Conservation (phyloP, 2,888 invertebrate species). For the Hanleya hanleyi region DNA sequence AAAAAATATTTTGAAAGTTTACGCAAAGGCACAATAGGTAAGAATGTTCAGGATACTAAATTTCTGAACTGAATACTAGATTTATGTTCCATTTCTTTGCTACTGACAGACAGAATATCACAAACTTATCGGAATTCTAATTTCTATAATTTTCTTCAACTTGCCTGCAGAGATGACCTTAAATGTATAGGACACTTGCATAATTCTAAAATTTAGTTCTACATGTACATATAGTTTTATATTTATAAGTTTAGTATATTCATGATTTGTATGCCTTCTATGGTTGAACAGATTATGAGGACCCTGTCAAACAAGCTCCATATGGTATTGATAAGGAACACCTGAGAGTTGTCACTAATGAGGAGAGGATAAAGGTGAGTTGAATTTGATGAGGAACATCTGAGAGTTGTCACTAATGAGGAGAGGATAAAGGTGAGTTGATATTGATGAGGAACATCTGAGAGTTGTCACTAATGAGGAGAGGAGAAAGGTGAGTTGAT, state of each 20-base stretch:
- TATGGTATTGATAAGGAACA: conserved; percentile 66
- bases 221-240: too few species aligned
- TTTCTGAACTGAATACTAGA: too few species aligned
- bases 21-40: conserved; percentile 58
- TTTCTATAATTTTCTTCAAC: too few species aligned
- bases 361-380: conserved; percentile 67
- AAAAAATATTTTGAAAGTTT: conserved; percentile 61
- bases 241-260: too few species aligned
- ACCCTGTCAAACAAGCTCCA: conserved; percentile 66
- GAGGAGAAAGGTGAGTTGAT: conserved; percentile 65
- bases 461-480: conserved; percentile 68
- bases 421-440: conserved; percentile 67
- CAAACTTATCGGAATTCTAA: too few species aligned
- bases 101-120: too few species aligned
- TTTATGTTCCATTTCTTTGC: too few species aligned
- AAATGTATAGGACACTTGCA: too few species aligned
- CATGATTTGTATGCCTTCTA: too few species aligned
- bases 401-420: conserved; percentile 66
- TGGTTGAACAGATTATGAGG: conserved; percentile 68
- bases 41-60: too few species aligned
- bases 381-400: conserved; percentile 62
- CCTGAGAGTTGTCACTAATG: conserved; percentile 65
- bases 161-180: too few species aligned
- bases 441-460: conserved; percentile 63
- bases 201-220: too few species aligned